Percentiles rank a stretch among this genome's conserved stretches.
These are phyloP conservation scores for Mycteria americana DNA, from an alignment of 2,797 vertebrate genomes.

Conservation along the genomic window DNA sequence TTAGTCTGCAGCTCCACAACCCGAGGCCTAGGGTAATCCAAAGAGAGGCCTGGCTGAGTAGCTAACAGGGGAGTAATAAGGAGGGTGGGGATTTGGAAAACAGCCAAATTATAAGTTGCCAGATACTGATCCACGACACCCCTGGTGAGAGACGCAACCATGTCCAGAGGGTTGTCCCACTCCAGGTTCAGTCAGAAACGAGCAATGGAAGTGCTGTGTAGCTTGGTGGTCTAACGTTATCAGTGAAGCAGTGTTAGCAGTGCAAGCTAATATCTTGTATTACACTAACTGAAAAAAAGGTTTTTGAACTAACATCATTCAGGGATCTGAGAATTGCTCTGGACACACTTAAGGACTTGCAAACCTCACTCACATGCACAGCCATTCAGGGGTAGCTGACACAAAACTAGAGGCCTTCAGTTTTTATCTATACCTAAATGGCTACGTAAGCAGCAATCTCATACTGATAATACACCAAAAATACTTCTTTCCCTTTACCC, in stretches of 20 bases:
- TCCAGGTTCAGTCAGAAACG: not conserved
- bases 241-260: not conserved
- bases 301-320: not conserved
- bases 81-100: not conserved
- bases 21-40: not conserved
- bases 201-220: not conserved
- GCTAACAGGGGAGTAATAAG: not conserved
- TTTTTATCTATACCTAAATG: not conserved
- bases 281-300: not conserved
- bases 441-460: not conserved
- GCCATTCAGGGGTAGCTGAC: not conserved
- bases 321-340: not conserved
- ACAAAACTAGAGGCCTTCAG: not conserved
- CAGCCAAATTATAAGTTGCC: not conserved
- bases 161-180: not conserved
- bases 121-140: not conserved
- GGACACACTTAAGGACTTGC: not conserved
- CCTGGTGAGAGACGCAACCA: not conserved
- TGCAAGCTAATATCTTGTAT: not conserved
- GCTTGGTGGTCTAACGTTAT: not conserved
- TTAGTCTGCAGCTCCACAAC: not conserved
- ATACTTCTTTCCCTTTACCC: not conserved
- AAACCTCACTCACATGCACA: not conserved
- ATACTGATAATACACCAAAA: not conserved
- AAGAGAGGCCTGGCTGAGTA: not conserved